Evolutionary conservation across 2,888 invertebrate genomes (phyloP).

Genomic region (Helobdella robusta): DNA sequence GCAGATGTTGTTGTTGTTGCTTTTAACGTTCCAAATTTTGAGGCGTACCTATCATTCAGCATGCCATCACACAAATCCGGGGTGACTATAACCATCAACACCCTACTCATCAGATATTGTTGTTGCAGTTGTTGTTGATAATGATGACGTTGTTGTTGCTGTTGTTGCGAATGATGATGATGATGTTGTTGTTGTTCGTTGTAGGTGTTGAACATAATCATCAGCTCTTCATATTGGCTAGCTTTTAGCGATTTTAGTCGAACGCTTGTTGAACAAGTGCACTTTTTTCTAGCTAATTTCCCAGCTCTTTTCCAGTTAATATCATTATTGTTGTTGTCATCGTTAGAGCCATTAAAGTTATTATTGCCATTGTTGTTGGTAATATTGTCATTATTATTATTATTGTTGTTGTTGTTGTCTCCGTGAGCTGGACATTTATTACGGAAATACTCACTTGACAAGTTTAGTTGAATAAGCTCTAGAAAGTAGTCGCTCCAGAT

Average conservation of each 20-base stretch:
- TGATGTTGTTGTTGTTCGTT: no score
- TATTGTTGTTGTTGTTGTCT: neutral
- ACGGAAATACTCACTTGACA: no score
- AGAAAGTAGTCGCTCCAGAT: neutral
- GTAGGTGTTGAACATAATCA: no score
- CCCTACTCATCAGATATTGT: neutral
- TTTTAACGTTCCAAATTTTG: neutral
- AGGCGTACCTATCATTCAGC: neutral
- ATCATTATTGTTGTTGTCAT: neutral
- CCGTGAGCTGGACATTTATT: no score
- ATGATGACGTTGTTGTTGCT: slow-evolving; percentile 12
- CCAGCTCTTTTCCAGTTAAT: no score
- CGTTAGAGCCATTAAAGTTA: neutral
- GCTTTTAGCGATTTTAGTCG: no score
- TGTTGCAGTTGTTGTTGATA: neutral
- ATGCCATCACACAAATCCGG: neutral
- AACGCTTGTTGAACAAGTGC: no score
- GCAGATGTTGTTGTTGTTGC: slow-evolving; percentile 56
- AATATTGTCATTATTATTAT: slow-evolving; percentile 2
- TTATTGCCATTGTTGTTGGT: neutral
- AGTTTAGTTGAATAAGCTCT: no score
- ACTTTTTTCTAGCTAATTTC: no score
- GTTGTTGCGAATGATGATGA: no score
- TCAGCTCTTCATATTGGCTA: no score
- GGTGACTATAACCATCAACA: slow-evolving; percentile 6